Base-by-base conservation (phyloP, 1,140 invertebrate species). In the Zaprionus camerounensis region DNA sequence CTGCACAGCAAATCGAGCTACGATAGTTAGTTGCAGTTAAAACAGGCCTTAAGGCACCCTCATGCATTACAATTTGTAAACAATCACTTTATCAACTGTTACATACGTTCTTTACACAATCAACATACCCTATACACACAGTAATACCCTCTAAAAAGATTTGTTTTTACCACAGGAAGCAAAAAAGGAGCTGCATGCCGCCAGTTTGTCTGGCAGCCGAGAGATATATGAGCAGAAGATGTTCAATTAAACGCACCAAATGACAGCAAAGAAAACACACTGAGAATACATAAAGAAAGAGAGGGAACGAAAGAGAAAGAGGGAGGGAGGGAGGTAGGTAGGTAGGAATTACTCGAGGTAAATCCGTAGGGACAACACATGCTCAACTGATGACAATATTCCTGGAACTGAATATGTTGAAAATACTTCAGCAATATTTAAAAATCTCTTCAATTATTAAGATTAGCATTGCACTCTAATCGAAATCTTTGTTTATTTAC, bases 231-330 rank as follows among this genome's bases (percentile, higher is more conserved):
- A 41, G 36, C 63, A 49, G 63, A 66, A 56, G 51, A 31, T 20
- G 28, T 68, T 58, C 55, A 68, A 58, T 68, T 68, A 69, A 53
- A 28, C n/a, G 56, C 65, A 46, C 20, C 41, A 58, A 68, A 67
- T 17, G 41, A 58, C 56, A 59, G 46, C 20, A 24, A 26, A 56
- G 53, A 28, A 56, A 51, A 51, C 11, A 51, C 20, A 24, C 11
- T 51, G 46, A 24, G 11, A 51, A n/a, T 7, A 5, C 46, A 24
- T 22, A 51, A 20, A 63, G 41, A 20, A n/a, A 31, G 58, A 9
- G 26, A 55, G 26, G 5, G 26, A 15, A 26, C n/a, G 26, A 28
- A 2, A n/a, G 12, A 55, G 12, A 53, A 13, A 12, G 15, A 44
- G n/a, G n/a, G 12, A 51, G 49, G 4, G 12, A 51, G 46, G 12